A percentile compares a stretch with the other conserved stretches of the same genome.
phyloP scores from a whole-genome alignment of 2,888 invertebrate genomes.

The Phengaris arion region DNA sequence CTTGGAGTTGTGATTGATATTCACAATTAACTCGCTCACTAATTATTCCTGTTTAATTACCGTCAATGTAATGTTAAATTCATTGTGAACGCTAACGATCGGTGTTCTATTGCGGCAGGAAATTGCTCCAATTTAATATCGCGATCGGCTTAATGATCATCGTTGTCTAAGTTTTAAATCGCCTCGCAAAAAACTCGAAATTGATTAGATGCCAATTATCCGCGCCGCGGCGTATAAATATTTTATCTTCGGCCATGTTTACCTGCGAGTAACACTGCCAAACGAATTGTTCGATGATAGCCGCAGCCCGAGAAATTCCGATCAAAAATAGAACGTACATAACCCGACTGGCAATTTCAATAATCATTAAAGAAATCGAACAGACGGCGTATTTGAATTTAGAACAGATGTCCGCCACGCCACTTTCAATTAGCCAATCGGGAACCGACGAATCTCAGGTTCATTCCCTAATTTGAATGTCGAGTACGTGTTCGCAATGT shows the following conservation, averaged over 20 bases:
- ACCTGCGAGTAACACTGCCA: constrained; percentile 32
- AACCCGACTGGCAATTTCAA: constrained; percentile 66
- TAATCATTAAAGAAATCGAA: constrained; percentile 69
- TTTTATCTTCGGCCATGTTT: constrained; percentile 29
- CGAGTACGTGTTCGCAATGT: constrained; percentile 47
- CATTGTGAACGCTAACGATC: constrained; percentile 53
- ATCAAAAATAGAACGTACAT: constrained; percentile 64
- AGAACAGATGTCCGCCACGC: constrained; percentile 57
- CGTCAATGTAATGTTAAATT: constrained; percentile 49
- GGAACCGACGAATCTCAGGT: constrained; percentile 51
- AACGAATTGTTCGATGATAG: constrained; percentile 38
- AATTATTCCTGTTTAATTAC: constrained; percentile 59
- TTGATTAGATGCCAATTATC: constrained; percentile 29
- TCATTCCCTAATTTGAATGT: constrained; percentile 58
- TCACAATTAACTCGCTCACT: constrained; percentile 43
- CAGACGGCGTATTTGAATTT: constrained; percentile 57
- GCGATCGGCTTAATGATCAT: constrained; percentile 35
- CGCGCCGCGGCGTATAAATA: constrained; percentile 26
- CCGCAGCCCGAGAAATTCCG: constrained; percentile 50
- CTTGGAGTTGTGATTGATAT: constrained; percentile 47
- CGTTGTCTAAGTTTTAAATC: constrained; percentile 15
- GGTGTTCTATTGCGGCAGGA: constrained; percentile 46
- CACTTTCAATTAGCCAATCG: constrained; percentile 58
- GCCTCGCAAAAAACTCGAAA: constrained; percentile 26
- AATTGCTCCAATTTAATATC: constrained; percentile 47